Base-by-base conservation (phyloP, 2,888 invertebrate species). In the Latrodectus elegans region DNA sequence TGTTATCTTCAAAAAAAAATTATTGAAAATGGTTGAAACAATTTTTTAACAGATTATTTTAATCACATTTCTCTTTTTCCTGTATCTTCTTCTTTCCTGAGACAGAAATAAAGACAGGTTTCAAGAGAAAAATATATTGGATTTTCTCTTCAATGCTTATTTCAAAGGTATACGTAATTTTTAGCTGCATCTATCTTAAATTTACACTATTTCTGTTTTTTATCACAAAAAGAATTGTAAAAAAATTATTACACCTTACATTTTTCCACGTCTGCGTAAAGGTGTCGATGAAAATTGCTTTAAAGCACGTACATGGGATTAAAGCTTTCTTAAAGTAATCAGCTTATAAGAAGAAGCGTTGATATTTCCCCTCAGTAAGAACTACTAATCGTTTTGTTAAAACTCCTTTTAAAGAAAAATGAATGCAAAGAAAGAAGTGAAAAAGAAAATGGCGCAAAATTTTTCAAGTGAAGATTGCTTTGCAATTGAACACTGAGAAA, bases 251-350 rank as follows among this genome's bases (percentile, higher is more conserved):
- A 55, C 15, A 55, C 4, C 15, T 55, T 6, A 55, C 3, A 55
- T 55, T 15, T 11, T 6, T 55, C 55, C 11, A 55, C 4, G 6
- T 6, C 55, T 22, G 11, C 15, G 15, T 22, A 52, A 26, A 14
- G 14, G 77, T 68, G 77, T 77, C 77, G 68, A 68, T 67, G 67
- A 68, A 77, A 77, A 77, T 52, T 26, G 68, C 67, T 17, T 55
- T 67, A 22, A 68, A 65, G 77, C 77, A 77, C 77, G 77, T 51
- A 22, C 26, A 65, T 12, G 8, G 77, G 77, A 77, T 77, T 77
- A 77, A 77, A 77, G 67, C 14, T 67, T 77, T 49, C 68, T 17
- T 17, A 52, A 17, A 51, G 9, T 77, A 77, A 77, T 67, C 77
- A 65, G 67, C 77, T 68, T 77, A 77, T 17, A 52, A 64, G 52